A percentile compares a stretch with the other conserved stretches of the same genome.
Conservation (phyloP, 2,888 invertebrate genomes). For the Dascillus cervinus region DNA sequence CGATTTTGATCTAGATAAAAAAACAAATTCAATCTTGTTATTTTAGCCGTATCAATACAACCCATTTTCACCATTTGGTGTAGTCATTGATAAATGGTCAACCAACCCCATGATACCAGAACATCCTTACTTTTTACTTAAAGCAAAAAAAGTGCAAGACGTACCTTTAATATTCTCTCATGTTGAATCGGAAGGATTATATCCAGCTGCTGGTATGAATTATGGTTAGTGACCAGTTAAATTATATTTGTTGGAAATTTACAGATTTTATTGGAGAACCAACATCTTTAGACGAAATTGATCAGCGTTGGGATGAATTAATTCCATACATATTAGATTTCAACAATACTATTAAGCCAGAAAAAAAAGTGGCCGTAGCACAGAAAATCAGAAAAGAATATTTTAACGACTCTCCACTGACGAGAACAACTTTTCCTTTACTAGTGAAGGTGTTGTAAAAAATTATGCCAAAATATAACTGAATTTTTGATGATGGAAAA, state of each 20-base stretch:
- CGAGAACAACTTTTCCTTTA: slow-evolving; percentile 24
- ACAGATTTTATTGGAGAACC: slow-evolving; percentile 32
- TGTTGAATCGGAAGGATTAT: slow-evolving; percentile 65
- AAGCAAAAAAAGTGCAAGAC: slow-evolving; percentile 52
- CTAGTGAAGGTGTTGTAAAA: slow-evolving; percentile 31
- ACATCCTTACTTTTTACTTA: slow-evolving; percentile 56
- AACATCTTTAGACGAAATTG: slow-evolving; percentile 27
- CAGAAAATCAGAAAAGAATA: slow-evolving; percentile 34
- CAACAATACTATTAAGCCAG: slow-evolving; percentile 31
- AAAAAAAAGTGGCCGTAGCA: slow-evolving; percentile 23
- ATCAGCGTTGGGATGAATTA: slow-evolving; percentile 34
- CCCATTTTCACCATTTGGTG: slow-evolving; percentile 66
- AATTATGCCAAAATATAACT: no score
- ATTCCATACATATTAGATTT: slow-evolving; percentile 39
- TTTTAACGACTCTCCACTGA: slow-evolving; percentile 29
- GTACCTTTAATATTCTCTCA: slow-evolving; percentile 64
- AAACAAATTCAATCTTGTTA: no score
- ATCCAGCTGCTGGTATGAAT: slow-evolving; percentile 64
- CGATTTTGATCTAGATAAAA: no score
- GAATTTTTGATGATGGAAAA: no score
- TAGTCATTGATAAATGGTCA: slow-evolving; percentile 55
- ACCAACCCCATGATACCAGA: slow-evolving; percentile 57
- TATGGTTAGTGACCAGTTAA: no score
- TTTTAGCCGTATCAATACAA: slow-evolving; percentile 53
- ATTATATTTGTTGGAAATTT: slow-evolving; percentile 30